Base-by-base conservation (phyloP, 2,888 invertebrate species). In the Caenorhabditis macrosperma region DNA sequence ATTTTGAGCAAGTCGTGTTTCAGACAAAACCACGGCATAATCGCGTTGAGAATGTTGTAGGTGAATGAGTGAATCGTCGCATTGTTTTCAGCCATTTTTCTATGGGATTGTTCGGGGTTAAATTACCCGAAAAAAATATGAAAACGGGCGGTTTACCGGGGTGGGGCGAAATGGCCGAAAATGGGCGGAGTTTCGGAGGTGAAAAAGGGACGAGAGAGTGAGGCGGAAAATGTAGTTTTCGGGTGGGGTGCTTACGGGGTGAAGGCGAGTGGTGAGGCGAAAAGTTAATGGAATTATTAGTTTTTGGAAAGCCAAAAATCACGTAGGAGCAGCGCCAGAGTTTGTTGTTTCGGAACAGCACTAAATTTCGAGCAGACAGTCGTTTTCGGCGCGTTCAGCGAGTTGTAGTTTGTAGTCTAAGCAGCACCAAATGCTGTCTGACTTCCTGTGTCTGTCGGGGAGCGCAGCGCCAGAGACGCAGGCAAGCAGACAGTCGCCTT, bases 11-110 rank as follows among this genome's bases (percentile, higher is more conserved):
- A 35, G 33, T 76, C 76, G 1, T 17, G 6, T 26, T n/a, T 54
- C 26, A 76, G n/a, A 24, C 54, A 61, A 26, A 44, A 57, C 63
- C 61, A 63, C 3, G 76, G 76, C 50, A 76, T 50, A 1, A 69
- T 20, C 12, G 52, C 24, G 2, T 20, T 52, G 5, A 24, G 66
- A 52, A 75, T 66, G 60, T 33, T 35, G 41, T 75, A 24, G 28
- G 48, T 20, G 7, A 64, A 38, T 1, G 57, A 20, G 22, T 44
- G 54, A 30, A 17, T 24, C 5, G 17, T 24, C 5, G 17, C 26
- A 3, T 10, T 5, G 15, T 24, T 52, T 54, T 30, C 17, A 1
- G 54, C 17, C 54, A 54, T 54, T 30, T 66, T 54, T 41, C 30
- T 20, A 24, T 4, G n/a, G 4, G 17, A 59, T 5, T 12, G 38